Conservation (phyloP, 2,888 invertebrate genomes). For the Ectobius pallidus region DNA sequence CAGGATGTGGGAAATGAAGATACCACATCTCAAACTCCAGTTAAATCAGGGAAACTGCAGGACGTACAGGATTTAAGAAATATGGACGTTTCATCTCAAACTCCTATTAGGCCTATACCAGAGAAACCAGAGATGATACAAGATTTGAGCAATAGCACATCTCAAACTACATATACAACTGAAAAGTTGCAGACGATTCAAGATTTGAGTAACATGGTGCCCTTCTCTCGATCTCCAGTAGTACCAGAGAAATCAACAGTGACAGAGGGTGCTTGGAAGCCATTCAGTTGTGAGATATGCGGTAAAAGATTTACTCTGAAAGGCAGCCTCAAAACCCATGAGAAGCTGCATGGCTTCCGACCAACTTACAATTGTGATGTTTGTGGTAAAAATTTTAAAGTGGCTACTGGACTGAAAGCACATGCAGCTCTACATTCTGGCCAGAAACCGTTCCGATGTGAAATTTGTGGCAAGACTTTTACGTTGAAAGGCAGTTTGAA, state of each 20-base stretch:
- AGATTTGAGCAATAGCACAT: too few species aligned
- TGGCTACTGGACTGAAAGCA: conserved; percentile 16
- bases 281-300: conserved; percentile 22
- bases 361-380: conserved; percentile 21
- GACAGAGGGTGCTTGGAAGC: conserved; percentile 9
- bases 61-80: too few species aligned
- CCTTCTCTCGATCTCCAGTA: too few species aligned
- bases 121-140: too few species aligned
- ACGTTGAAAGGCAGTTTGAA: conserved; percentile 23
- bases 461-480: conserved; percentile 23
- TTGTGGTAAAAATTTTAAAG: conserved; percentile 20
- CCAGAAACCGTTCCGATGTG: conserved; percentile 11
- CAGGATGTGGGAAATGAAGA: too few species aligned
- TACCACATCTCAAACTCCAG: too few species aligned
- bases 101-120: too few species aligned
- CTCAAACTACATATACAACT: too few species aligned
- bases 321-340: conserved; percentile 24
- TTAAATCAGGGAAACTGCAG: neutral
- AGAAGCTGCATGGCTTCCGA: conserved; percentile 19
- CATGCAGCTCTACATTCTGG: conserved; percentile 18
- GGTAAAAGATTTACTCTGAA: conserved; percentile 19
- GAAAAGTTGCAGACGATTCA: too few species aligned
- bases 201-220: too few species aligned
- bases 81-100: too few species aligned
- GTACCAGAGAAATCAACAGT: neutral